phyloP scores from a whole-genome alignment of 2,888 invertebrate genomes.

The Stenoptilia bipunctidactyla region DNA sequence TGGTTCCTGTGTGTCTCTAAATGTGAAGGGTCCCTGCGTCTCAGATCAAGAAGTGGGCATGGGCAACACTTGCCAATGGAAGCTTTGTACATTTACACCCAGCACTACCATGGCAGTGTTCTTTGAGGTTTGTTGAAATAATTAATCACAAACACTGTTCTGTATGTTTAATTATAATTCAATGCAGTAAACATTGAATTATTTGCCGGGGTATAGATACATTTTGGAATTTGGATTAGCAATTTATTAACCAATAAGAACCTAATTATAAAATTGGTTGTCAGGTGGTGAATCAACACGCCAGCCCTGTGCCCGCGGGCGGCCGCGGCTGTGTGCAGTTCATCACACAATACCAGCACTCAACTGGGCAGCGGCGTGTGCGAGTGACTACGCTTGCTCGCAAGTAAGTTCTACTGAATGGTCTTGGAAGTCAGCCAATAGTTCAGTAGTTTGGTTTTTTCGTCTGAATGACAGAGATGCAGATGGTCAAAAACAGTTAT shows the following conservation, averaged over 20 bases:
- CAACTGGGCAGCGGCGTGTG: slow-evolving; percentile 94
- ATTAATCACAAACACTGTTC: no score
- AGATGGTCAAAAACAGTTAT: no score
- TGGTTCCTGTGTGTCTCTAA: slow-evolving; percentile 95
- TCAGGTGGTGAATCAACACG: slow-evolving; percentile 91
- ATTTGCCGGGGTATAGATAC: no score
- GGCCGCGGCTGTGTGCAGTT: slow-evolving; percentile 98
- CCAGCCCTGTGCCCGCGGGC: slow-evolving; percentile 94
- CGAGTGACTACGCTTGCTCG: slow-evolving; percentile 97
- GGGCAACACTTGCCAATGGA: slow-evolving; percentile 98
- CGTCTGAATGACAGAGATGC: no score
- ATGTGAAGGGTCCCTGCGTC: slow-evolving; percentile 91
- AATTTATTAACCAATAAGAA: no score
- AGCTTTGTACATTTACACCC: slow-evolving; percentile 94
- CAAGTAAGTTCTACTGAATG: slow-evolving; percentile 72
- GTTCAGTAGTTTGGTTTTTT: neutral
- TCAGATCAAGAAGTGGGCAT: slow-evolving; percentile 98
- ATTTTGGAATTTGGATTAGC: no score
- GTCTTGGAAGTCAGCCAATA: neutral
- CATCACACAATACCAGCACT: slow-evolving; percentile 98
- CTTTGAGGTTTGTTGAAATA: slow-evolving; percentile 77
- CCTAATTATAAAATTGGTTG: no score
- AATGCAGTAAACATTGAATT: no score
- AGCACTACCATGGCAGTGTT: slow-evolving; percentile 94
- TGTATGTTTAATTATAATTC: neutral